Base-by-base conservation (phyloP, 2,888 invertebrate species). In the Lacanobia wlatinum region DNA sequence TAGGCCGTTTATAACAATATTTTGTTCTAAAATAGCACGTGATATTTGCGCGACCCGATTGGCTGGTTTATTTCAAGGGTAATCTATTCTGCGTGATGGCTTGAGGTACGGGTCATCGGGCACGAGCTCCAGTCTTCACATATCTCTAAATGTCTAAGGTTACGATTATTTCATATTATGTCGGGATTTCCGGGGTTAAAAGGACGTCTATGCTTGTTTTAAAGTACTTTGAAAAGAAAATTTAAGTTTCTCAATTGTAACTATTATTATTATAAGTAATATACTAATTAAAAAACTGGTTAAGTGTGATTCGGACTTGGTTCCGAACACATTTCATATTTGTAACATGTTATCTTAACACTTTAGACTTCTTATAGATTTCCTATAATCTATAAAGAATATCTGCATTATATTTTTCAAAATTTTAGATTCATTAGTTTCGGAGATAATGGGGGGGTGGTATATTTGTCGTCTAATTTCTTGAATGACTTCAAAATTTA, bases 81-180 rank as follows among this genome's bases (percentile, higher is more conserved):
- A 70, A 55, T 56, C 46, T 55, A 65, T 76, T 83, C 68, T 69
- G 59, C 43, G 63, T 72, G 64, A 61, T 79, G 50, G 66, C 68
- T 38, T 52, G 48, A 76, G 55, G 52, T 63, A 82, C 43, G 76
- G 83, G 76, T 84, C 84, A 82, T 53, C 40, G 56, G 59, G 58
- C 52, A 50, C 34, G 9, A 23, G 59, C 21, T 40, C 3, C 28
- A 28, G 28, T 28, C 28, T 28, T 50, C 18, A 23, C 46, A 46
- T 61, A 66, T 80, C 64, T 58, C 16, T 50, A 64, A 52, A 62
- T 67, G 18, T 65, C 12, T 52, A 38, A 50, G 71, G 61, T 75
- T 50, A 28, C 21, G 6, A 60, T 61, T 76, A 50, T 59, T 60
- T 40, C 7, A 55, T 65, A 18, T 52, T 28, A 34, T 55, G 40